Conservation (phyloP, 2,797 vertebrate species). For the Muscicapa comitata region DNA sequence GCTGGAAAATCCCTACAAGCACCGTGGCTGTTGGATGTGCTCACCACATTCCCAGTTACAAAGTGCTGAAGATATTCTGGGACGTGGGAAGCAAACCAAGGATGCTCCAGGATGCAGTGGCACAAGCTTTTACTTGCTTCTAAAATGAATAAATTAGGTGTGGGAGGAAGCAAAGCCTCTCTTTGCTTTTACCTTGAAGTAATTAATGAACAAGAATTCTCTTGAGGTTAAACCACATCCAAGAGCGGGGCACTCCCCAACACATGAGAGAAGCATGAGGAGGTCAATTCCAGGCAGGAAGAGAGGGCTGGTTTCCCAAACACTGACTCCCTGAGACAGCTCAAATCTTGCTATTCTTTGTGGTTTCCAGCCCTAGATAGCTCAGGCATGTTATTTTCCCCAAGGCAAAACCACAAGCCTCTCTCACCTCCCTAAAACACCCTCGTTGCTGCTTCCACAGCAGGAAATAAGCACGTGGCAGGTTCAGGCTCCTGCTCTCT, state of each 20-base stretch:
- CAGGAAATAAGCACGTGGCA: not conserved
- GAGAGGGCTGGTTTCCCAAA: not conserved
- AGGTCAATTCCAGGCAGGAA: not conserved
- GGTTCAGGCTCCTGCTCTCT: not conserved
- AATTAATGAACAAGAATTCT: not conserved
- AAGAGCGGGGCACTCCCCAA: rapidly evolving
- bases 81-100: not conserved
- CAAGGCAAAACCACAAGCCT: not conserved
- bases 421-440: not conserved
- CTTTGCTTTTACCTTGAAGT: not conserved
- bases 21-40: not conserved
- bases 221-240: not conserved
- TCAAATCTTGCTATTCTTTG: not conserved
- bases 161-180: not conserved
- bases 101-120: not conserved
- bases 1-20: not conserved
- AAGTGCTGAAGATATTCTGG: not conserved
- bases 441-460: not conserved
- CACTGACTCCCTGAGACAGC: not conserved
- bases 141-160: not conserved
- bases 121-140: not conserved
- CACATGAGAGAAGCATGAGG: not conserved
- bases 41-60: rapidly evolving
- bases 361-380: not conserved
- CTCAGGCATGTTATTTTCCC: not conserved